Evolutionary conservation across 2,797 vertebrate species (phyloP).

Genomic region (Sarcophilus harrisii): DNA sequence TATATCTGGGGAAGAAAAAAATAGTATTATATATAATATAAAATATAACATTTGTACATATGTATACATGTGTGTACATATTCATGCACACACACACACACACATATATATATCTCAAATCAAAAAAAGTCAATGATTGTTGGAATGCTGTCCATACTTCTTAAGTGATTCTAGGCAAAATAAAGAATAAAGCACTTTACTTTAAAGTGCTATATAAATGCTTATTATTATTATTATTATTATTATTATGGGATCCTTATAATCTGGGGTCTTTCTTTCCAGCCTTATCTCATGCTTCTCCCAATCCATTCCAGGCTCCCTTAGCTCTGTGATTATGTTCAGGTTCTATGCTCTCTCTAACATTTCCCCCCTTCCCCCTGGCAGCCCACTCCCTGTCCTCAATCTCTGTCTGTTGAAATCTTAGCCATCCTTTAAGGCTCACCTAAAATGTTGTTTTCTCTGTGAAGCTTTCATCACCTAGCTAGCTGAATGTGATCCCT

Average conservation of each 20-base stretch:
- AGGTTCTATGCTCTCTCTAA: background rate
- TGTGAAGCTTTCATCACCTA: background rate
- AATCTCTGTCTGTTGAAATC: background rate
- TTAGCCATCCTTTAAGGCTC: background rate
- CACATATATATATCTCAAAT: too few species aligned
- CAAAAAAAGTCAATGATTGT: background rate
- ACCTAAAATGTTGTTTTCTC: background rate
- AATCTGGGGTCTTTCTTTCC: background rate
- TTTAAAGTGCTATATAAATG: background rate
- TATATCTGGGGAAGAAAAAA: too few species aligned
- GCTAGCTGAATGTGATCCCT: background rate
- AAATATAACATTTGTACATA: too few species aligned
- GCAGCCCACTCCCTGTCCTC: background rate
- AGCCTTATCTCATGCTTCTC: background rate
- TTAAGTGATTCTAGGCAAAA: background rate
- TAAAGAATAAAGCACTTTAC: background rate
- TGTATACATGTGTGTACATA: too few species aligned
- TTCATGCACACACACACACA: too few species aligned
- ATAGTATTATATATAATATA: too few species aligned
- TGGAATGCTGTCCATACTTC: background rate
- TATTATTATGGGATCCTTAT: too few species aligned
- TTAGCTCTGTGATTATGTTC: background rate
- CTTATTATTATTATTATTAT: background rate
- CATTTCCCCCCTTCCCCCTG: background rate
- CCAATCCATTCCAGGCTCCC: background rate